A percentile compares a stretch with the other conserved stretches of the same genome.
phyloP scores from a whole-genome alignment of 1,140 invertebrate species.

The Mercenaria mercenaria region DNA sequence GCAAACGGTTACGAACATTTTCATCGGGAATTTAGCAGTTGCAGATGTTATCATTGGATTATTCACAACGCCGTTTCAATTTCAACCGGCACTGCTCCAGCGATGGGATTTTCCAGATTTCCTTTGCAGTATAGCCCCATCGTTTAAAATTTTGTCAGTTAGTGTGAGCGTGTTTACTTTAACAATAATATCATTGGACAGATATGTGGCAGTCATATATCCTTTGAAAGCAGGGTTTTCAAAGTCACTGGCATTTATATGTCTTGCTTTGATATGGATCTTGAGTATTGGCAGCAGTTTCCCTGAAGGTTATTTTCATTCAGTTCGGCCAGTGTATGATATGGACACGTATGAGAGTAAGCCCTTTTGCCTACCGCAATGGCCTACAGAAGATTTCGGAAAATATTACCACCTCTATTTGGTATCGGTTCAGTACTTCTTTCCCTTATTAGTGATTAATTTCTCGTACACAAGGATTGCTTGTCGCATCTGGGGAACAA shows the following conservation, averaged over 20 bases:
- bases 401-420: conserved; percentile 82
- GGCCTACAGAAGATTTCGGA: conserved; percentile 71
- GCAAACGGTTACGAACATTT: conserved; percentile 94
- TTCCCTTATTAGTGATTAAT: conserved; percentile 92
- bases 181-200: conserved; percentile 92
- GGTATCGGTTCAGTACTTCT: conserved; percentile 90
- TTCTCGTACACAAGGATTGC: conserved; percentile 92
- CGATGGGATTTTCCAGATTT: conserved; percentile 93
- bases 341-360: background rate
- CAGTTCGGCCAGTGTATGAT: conserved; percentile 12
- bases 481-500: conserved; percentile 91
- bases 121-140: conserved; percentile 94
- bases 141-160: conserved; percentile 91
- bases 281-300: conserved; percentile 77
- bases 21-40: conserved; percentile 88
- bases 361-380: conserved; percentile 66
- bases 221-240: conserved; percentile 88
- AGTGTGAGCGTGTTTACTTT: conserved; percentile 94
- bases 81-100: conserved; percentile 93
- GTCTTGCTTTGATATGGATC: conserved; percentile 83
- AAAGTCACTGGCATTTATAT: conserved; percentile 75
- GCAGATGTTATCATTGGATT: conserved; percentile 83
- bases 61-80: conserved; percentile 90
- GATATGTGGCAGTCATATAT: conserved; percentile 92
- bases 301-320: conserved; percentile 72